Evolutionary conservation across 2,797 vertebrate genomes (phyloP).

Genomic region (Brachyalestes nurse): DNA sequence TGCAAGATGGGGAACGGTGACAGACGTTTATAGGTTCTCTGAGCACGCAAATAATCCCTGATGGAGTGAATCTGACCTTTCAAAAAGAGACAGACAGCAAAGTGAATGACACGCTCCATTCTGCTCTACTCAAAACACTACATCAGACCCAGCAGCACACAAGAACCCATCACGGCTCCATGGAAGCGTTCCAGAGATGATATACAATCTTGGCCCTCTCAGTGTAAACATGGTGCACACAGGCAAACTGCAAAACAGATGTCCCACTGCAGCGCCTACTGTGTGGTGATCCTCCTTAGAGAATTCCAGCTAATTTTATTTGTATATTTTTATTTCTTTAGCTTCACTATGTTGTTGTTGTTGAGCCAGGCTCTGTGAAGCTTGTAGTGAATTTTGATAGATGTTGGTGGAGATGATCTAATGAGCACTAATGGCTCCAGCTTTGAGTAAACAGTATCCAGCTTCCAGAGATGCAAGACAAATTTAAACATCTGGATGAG

Average conservation of each 20-base stretch:
- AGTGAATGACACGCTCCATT: conserved; percentile 29
- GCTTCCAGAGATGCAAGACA: neutral
- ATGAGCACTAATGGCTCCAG: neutral
- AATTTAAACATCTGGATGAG: neutral
- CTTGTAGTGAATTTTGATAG: neutral
- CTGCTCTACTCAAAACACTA: conserved; percentile 52
- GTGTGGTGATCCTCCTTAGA: conserved; percentile 66
- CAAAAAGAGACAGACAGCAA: conserved; percentile 20
- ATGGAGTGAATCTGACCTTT: conserved; percentile 39
- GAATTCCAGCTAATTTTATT: conserved; percentile 61
- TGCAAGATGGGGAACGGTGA: conserved; percentile 25
- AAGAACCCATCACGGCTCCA: conserved; percentile 68
- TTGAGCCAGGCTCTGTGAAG: neutral
- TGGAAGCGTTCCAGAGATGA: conserved; percentile 73
- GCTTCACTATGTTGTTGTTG: neutral
- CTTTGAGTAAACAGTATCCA: neutral
- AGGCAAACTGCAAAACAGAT: conserved; percentile 79
- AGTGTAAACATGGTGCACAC: conserved; percentile 68
- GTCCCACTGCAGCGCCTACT: conserved; percentile 60
- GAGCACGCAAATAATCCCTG: neutral
- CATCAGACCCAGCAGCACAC: conserved; percentile 62
- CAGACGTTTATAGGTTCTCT: conserved; percentile 55
- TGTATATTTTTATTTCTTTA: conserved; percentile 39
- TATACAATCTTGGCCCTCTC: conserved; percentile 70
- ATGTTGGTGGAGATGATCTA: neutral